Conservation (phyloP, 2,888 invertebrate genomes). For the Apocheima hispidaria region DNA sequence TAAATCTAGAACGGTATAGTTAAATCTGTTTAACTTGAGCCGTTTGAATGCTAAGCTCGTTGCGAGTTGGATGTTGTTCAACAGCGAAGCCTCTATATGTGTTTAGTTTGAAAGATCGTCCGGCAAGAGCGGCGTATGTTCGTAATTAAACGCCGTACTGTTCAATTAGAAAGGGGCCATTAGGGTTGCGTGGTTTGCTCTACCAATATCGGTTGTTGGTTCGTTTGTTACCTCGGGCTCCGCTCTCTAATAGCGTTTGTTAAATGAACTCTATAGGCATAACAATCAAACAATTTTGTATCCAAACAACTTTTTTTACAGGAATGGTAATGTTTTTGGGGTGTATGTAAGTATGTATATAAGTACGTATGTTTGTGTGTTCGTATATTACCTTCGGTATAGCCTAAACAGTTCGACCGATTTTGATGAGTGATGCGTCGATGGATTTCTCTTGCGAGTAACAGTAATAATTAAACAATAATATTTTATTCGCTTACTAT, state of each 20-base stretch:
- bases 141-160: conserved; percentile 61
- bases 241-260: neutral
- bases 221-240: conserved; percentile 2
- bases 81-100: conserved; percentile 62
- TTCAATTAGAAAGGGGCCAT: conserved; percentile 58
- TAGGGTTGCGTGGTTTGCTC: conserved; percentile 42
- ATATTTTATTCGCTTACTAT: no score
- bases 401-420: no score
- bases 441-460: no score
- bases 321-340: neutral
- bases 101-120: conserved; percentile 63
- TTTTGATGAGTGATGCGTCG: no score
- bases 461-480: no score
- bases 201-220: conserved; percentile 33
- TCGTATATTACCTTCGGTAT: no score
- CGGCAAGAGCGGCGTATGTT: conserved; percentile 53
- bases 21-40: conserved; percentile 63
- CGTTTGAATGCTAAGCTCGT: conserved; percentile 64
- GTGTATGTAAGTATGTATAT: no score
- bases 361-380: no score
- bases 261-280: neutral
- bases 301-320: neutral
- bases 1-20: conserved; percentile 57
- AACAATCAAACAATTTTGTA: neutral
- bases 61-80: conserved; percentile 63